A percentile compares a stretch with the other conserved stretches of the same genome.
phyloP scores from a whole-genome alignment of 1,140 invertebrate genomes.

The Megalopta genalis region DNA sequence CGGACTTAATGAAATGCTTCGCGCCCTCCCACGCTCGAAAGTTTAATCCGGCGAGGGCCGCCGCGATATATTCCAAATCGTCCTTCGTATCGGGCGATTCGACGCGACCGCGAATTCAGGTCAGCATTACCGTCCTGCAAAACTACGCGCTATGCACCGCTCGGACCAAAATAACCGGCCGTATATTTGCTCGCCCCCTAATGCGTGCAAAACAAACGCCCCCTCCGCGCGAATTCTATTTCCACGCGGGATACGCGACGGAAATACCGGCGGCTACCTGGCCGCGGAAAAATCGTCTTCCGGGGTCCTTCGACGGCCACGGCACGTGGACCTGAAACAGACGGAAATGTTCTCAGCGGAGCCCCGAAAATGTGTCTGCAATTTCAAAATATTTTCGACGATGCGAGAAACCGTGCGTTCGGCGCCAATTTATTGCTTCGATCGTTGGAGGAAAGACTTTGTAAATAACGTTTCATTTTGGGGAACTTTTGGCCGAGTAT shows the following conservation, averaged over 20 bases:
- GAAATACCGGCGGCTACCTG: neutral
- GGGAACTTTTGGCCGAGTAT: too few relatives aligned
- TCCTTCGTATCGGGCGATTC: conserved; percentile 4
- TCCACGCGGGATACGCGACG: neutral
- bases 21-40: neutral
- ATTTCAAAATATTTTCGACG: too few relatives aligned
- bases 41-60: neutral
- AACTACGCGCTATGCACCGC: conserved; percentile 19
- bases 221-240: conserved; percentile 7
- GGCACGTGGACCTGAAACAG: too few relatives aligned
- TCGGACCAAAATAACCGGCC: conserved; percentile 22
- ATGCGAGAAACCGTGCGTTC: too few relatives aligned
- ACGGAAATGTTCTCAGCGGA: too few relatives aligned
- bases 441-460: too few relatives aligned
- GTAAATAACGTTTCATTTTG: too few relatives aligned
- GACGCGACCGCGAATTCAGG: conserved; percentile 25
- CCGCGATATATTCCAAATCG: neutral
- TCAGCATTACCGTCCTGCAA: conserved; percentile 24
- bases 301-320: too few relatives aligned
- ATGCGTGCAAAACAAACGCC: conserved; percentile 36
- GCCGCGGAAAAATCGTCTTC: too few relatives aligned
- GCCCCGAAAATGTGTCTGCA: too few relatives aligned
- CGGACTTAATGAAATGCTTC: neutral
- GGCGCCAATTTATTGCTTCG: too few relatives aligned
- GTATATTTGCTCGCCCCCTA: conserved; percentile 30